Conservation (phyloP, 2,888 invertebrate species). For the Strigamia crassipes region DNA sequence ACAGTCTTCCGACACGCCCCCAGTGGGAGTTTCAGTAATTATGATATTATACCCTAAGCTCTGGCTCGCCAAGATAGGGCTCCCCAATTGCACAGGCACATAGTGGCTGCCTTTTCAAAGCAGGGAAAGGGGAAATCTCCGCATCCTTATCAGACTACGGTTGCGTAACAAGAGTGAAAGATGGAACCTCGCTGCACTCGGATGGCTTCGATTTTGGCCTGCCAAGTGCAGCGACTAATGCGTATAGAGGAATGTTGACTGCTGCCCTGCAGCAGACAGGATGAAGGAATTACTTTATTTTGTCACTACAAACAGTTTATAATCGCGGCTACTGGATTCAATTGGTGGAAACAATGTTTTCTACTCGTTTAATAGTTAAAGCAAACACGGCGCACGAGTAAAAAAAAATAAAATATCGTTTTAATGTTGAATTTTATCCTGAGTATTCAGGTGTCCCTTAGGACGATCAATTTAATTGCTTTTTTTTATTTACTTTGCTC, state of each 20-base stretch:
- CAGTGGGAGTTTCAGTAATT: constrained; percentile 15
- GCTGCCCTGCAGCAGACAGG: neutral
- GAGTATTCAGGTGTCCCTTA: too few relatives aligned
- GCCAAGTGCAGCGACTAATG: neutral
- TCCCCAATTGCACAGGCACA: neutral
- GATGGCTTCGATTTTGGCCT: constrained; percentile 3
- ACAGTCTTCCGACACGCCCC: constrained; percentile 11
- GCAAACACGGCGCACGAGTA: too few relatives aligned
- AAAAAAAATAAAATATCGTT: too few relatives aligned
- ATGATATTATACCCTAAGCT: constrained; percentile 21
- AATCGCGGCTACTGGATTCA: neutral
- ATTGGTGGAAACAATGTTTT: too few relatives aligned
- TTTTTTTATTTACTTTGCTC: too few relatives aligned
- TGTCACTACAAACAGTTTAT: neutral
- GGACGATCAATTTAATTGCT: too few relatives aligned
- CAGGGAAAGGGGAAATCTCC: neutral
- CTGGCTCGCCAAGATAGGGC: constrained; percentile 21
- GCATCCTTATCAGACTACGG: neutral
- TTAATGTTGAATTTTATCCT: too few relatives aligned
- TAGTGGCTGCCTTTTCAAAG: neutral
- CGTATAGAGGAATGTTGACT: neutral
- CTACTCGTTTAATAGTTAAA: too few relatives aligned
- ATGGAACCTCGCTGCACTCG: neutral
- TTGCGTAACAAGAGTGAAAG: constrained; percentile 11
- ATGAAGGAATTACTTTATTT: neutral